phyloP scores from a whole-genome alignment of 2,113 vertebrate genomes.

The Python bivittatus region DNA sequence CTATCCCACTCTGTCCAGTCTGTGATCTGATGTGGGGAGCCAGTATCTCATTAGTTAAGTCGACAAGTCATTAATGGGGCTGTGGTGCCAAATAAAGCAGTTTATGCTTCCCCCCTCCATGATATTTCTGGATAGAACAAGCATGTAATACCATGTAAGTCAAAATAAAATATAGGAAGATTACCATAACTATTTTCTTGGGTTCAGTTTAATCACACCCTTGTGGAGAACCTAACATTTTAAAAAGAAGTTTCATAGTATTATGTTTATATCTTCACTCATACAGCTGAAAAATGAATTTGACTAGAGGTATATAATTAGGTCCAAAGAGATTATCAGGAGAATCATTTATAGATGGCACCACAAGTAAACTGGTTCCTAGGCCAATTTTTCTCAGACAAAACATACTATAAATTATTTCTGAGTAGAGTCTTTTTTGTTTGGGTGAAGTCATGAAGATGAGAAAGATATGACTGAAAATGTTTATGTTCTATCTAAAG shows the following conservation, averaged over 20 bases:
- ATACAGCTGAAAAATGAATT: neutral
- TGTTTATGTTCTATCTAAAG: neutral
- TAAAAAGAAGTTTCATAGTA: neutral
- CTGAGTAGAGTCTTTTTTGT: neutral
- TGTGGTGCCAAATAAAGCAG: too few species aligned
- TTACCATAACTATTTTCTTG: neutral
- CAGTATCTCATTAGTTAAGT: neutral
- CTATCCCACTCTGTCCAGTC: neutral
- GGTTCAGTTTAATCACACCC: neutral
- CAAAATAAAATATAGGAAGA: neutral
- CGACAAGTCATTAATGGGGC: neutral
- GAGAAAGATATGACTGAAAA: neutral
- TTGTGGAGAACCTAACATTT: neutral
- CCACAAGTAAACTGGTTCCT: neutral
- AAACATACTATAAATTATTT: neutral
- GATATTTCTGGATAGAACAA: neutral
- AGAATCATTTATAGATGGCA: neutral
- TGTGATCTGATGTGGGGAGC: neutral
- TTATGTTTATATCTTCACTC: neutral
- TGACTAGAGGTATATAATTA: neutral
- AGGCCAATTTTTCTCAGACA: neutral
- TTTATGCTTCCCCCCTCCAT: neutral
- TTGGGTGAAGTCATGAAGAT: neutral
- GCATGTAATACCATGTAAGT: neutral
- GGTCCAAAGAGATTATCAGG: neutral